phyloP scores from a whole-genome alignment of 2,888 invertebrate species.

The Rhamnusium bicolor region DNA sequence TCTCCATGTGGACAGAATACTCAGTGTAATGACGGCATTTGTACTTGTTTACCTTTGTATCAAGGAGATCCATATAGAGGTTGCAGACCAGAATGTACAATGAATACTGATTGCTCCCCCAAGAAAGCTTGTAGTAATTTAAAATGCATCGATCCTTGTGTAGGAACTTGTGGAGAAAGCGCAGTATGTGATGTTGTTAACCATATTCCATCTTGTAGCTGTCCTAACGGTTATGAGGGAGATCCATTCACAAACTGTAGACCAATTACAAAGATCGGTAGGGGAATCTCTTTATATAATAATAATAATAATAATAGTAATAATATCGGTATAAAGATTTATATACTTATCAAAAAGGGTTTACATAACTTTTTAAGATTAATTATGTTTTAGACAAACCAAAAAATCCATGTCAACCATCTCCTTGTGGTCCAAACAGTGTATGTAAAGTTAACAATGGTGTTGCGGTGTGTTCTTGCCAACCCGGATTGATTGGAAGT shows the following conservation, averaged over 20 bases:
- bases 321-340: no score
- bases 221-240: slow-evolving; percentile 82
- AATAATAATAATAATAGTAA: no score
- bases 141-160: slow-evolving; percentile 86
- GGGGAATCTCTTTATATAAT: not conserved
- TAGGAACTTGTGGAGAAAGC: slow-evolving; percentile 84
- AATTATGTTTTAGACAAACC: slow-evolving; percentile 56
- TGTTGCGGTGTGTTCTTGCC: slow-evolving; percentile 80
- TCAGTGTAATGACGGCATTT: slow-evolving; percentile 80
- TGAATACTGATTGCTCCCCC: slow-evolving; percentile 84
- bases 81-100: slow-evolving; percentile 87
- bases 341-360: no score
- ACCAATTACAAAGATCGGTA: slow-evolving; percentile 55
- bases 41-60: slow-evolving; percentile 81
- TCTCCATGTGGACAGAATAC: slow-evolving; percentile 87
- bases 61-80: slow-evolving; percentile 83
- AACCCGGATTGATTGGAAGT: slow-evolving; percentile 80
- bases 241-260: slow-evolving; percentile 81
- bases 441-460: slow-evolving; percentile 75
- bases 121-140: slow-evolving; percentile 84
- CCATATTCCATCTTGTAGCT: slow-evolving; percentile 88
- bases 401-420: slow-evolving; percentile 80
- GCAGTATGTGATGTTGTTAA: slow-evolving; percentile 86
- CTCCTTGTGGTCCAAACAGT: slow-evolving; percentile 82
- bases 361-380: no score